Evolutionary conservation across 1,140 invertebrate genomes (phyloP), one percentile per base, ranked within the genome.

Genomic region (Nomia melanderi): DNA sequence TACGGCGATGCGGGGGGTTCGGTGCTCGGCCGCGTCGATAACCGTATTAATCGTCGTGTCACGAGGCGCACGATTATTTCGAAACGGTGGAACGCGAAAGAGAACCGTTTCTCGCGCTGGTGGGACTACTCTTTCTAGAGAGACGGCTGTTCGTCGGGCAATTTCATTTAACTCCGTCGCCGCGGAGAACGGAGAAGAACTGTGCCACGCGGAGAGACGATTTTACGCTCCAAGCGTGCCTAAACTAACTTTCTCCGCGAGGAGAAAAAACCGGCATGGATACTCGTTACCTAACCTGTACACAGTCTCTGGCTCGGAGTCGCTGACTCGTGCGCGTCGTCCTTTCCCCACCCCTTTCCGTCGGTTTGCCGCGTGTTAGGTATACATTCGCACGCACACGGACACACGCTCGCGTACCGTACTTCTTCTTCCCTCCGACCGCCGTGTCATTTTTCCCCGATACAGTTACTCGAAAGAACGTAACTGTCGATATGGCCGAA

Each of bases 171-270:
- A 78, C 72, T 78, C 27, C 27, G 27, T 33, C 5, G 20, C 12
- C 12, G 23, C 4, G 50, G n/a, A 66, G 65, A 65, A 69, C 47
- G 57, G 36, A 59, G 72, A 60, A 31, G 54, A 54, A 44, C n/a
- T n/a, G 36, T 75, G 53, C 23, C 29, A 36, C 27, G 44, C 23
- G 17, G 69, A 69, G 78, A 70, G 63, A 59, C 64, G 84, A 82
- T 86, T 86, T 86, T 86, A 86, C 79, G 84, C 81, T 86, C 70
- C 50, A 82, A 59, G 81, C 74, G 41, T 56, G 71, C 73, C 79
- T 86, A 86, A 80, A 64, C 77, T 76, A 84, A 86, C 85, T 86
- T 86, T 86, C 85, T 84, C 82, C 70, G 25, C 25, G 69, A 29
- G 59, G 27, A 79, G n/a, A 77, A 85, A 82, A 82, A 85, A 75